Evolutionary conservation across 2,888 invertebrate genomes (phyloP).

Genomic region (Heterodera filipjevi): DNA sequence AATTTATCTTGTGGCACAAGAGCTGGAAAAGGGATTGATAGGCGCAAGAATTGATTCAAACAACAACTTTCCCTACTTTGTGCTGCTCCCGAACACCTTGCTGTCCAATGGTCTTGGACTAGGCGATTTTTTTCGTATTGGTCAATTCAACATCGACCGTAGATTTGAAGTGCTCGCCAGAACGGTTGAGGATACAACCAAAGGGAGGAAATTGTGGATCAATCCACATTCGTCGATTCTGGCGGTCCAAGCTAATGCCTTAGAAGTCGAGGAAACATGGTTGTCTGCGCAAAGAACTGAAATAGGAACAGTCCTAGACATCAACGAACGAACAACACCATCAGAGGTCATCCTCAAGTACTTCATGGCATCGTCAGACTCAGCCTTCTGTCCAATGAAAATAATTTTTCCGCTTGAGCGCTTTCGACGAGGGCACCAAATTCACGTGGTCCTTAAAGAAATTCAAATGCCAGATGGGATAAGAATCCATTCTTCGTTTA

Average conservation of each 20-base stretch:
- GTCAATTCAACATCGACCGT: background rate
- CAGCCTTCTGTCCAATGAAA: background rate
- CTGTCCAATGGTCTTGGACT: background rate
- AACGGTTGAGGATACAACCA: background rate
- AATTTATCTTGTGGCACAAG: background rate
- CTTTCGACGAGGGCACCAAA: background rate
- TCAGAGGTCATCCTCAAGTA: background rate
- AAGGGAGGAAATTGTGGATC: background rate
- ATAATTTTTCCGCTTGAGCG: background rate
- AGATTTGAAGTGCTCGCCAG: background rate
- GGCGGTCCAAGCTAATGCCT: background rate
- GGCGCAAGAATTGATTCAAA: background rate
- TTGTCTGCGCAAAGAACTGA: background rate
- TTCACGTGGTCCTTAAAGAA: too few species aligned
- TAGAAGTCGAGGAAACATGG: background rate
- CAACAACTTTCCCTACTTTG: background rate
- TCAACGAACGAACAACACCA: background rate
- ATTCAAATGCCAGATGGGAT: too few species aligned
- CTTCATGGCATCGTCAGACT: background rate
- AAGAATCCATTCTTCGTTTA: too few species aligned
- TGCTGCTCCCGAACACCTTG: background rate
- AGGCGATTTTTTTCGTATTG: background rate
- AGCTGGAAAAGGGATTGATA: background rate
- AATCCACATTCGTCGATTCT: background rate
- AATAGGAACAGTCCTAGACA: background rate